Evolutionary conservation across 64 coral and sea anemone genomes (phyloP), one percentile per base, ranked within the genome.

Genomic region (Montipora foliosa): DNA sequence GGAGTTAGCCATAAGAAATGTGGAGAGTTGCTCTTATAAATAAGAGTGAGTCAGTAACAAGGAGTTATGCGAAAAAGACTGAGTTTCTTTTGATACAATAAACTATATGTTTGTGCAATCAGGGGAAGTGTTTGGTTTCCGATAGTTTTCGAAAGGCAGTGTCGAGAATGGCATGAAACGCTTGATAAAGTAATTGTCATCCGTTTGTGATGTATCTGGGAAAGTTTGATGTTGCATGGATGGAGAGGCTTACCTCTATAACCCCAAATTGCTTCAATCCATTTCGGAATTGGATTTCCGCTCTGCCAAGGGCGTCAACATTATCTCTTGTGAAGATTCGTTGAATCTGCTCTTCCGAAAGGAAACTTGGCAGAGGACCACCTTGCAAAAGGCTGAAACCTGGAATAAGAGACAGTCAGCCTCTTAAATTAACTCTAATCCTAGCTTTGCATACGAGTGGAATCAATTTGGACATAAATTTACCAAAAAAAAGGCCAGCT

Each of bases 321-420:
- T 55, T 22, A 50, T 78, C 19, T 8, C 78, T 37, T 60, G 52
- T 89, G 50, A 78, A 89, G 49, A 58, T 25, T 9, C 9, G 87
- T 29, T 77, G 51, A 14, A 89, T 46, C 46, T 77, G 25, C 5
- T 44, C 59, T 51, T 89, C 53, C 47, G 51, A n/a, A 15, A 89
- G 73, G 59, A 89, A 90, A 7, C 4, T 19, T 55, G 75, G 88
- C 75, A 90, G 60, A 37, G 75, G 88, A 19, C 88, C 88, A 77
- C 88, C 88, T 46, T 90, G 88, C 50, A 90, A 62, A 44, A 90
- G 29, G 60, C 75, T 90, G 57, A 64, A 90, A 62, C 88, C 88
- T 90, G 61, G 45, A 78, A 87, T 55, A 7, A 10, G 51, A 60
- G 83, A 11, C 25, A 21, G 21, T 24, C 10, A 19, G 8, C 44